These are phyloP conservation scores for Drosophila pallidifrons DNA, from an alignment of 1,140 invertebrate species.

Conservation along the genomic window DNA sequence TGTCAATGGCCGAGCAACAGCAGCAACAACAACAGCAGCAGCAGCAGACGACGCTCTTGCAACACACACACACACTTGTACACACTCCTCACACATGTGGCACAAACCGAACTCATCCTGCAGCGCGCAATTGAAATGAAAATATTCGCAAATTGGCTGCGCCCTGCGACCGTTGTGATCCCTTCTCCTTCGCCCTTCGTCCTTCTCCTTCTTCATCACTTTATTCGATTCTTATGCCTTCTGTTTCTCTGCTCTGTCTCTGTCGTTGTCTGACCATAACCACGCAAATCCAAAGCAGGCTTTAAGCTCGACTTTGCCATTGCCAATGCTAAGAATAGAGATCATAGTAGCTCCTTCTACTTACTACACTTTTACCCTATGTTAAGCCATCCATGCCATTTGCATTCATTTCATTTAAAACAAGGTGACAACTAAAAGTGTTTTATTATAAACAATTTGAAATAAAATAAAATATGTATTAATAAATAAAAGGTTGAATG, in stretches of 20 bases:
- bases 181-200: slow-evolving; percentile 27
- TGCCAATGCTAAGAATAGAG: slow-evolving; percentile 3
- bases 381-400: too few species aligned
- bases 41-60: slow-evolving; percentile 35
- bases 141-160: slow-evolving; percentile 84
- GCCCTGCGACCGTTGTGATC: slow-evolving; percentile 58
- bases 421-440: too few species aligned
- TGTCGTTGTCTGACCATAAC: slow-evolving; percentile 20
- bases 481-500: too few species aligned
- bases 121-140: slow-evolving; percentile 79
- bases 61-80: background rate
- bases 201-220: background rate
- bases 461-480: too few species aligned
- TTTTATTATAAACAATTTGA: too few species aligned
- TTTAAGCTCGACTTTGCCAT: slow-evolving; percentile 42
- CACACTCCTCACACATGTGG: slow-evolving; percentile 29
- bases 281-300: slow-evolving; percentile 61
- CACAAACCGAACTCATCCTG: slow-evolving; percentile 43
- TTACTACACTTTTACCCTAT: too few species aligned
- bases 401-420: too few species aligned
- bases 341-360: too few species aligned
- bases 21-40: slow-evolving; percentile 24
- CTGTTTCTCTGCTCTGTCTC: background rate
- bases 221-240: background rate
- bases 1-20: slow-evolving; percentile 70